These are phyloP conservation scores for Diuraphis noxia DNA, from an alignment of 1,140 invertebrate species.

Conservation along the genomic window DNA sequence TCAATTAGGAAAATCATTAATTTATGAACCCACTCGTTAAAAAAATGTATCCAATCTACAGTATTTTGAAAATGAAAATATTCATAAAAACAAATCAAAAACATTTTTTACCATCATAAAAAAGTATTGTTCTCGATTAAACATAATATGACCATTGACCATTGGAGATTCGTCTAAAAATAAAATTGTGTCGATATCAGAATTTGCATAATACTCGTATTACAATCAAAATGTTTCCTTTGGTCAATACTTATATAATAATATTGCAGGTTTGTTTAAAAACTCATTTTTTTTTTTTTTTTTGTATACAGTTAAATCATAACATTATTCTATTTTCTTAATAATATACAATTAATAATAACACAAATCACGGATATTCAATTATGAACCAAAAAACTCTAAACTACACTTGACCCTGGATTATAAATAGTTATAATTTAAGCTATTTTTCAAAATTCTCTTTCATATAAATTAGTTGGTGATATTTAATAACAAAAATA, in stretches of 20 bases:
- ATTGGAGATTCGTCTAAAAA: background rate
- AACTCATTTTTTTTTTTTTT: no score
- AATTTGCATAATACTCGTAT: background rate
- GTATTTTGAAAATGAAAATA: background rate
- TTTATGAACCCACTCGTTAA: background rate
- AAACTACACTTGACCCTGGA: no score
- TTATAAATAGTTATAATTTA: no score
- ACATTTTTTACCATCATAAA: background rate
- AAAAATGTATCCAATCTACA: background rate
- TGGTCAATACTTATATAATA: no score
- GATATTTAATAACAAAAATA: background rate
- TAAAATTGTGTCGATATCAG: background rate
- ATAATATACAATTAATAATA: no score
- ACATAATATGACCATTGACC: no score
- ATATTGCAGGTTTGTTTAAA: background rate
- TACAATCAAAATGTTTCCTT: background rate
- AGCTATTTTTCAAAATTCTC: no score
- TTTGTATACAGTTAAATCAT: no score
- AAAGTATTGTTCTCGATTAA: background rate
- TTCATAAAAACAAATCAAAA: background rate
- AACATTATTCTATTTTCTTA: no score
- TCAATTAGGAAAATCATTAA: background rate
- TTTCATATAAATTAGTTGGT: no score
- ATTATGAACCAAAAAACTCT: no score
- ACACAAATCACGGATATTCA: no score